phyloP scores from a whole-genome alignment of 37 sponge, comb jelly and placozoan species.

The Cliona cf. orientalis region DNA sequence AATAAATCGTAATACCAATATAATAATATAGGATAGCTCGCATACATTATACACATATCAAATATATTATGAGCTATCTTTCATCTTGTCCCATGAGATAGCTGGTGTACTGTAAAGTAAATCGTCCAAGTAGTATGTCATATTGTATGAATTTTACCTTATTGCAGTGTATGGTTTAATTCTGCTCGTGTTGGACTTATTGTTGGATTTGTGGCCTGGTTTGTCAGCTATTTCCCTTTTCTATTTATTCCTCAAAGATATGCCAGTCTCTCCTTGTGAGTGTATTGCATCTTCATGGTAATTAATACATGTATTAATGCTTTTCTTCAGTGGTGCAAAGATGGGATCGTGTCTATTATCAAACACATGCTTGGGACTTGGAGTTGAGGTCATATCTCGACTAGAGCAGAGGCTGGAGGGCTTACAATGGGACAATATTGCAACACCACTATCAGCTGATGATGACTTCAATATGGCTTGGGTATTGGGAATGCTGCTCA shows the following conservation, averaged over 20 bases:
- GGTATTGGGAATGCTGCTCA: constrained; percentile 81
- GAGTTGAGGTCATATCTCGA: constrained; percentile 59
- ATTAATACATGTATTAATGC: no score
- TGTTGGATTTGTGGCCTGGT: constrained; percentile 77
- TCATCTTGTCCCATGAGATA: no score
- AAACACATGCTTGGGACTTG: constrained; percentile 87
- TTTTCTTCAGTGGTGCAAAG: constrained; percentile 71
- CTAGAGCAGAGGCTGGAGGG: constrained; percentile 77
- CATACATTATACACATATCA: no score
- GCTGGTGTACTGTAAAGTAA: no score
- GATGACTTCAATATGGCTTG: constrained; percentile 76
- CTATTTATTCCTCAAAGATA: constrained; percentile 52
- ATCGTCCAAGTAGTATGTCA: no score
- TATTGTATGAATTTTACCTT: no score
- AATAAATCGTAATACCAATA: no score
- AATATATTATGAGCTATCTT: no score
- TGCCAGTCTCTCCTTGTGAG: constrained; percentile 41
- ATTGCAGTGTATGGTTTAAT: constrained; percentile 84
- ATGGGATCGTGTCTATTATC: constrained; percentile 70
- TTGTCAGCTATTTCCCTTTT: constrained; percentile 66
- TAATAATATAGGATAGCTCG: no score
- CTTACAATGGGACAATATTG: constrained; percentile 72
- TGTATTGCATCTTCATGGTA: no score
- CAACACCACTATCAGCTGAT: constrained; percentile 54
- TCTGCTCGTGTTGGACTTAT: constrained; percentile 77